phyloP scores from a whole-genome alignment of 2,797 vertebrate genomes.

The Alfaro cultratus region DNA sequence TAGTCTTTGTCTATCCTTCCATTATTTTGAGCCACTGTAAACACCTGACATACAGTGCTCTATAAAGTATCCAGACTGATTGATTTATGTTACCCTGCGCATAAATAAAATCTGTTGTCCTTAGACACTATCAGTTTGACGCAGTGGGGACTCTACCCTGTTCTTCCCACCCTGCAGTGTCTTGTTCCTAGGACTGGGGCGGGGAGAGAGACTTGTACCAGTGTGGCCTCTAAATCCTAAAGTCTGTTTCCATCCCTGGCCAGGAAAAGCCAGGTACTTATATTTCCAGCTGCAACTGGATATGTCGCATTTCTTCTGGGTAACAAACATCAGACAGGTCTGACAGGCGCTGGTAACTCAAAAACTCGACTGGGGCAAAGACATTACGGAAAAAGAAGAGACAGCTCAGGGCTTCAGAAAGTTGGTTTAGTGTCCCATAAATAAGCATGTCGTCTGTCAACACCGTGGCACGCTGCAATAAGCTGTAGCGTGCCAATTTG shows the following conservation, averaged over 20 bases:
- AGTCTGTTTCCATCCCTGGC: slow-evolving; percentile 57
- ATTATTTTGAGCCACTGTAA: not conserved
- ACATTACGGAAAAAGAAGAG: slow-evolving; percentile 30
- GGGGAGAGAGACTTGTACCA: slow-evolving; percentile 33
- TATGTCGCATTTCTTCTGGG: slow-evolving; percentile 64
- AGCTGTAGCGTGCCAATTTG: slow-evolving; percentile 43
- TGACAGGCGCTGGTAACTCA: slow-evolving; percentile 52
- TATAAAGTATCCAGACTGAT: not conserved
- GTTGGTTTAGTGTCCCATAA: slow-evolving; percentile 63
- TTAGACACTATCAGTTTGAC: slow-evolving; percentile 33
- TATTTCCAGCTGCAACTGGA: slow-evolving; percentile 68
- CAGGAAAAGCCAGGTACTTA: slow-evolving; percentile 58
- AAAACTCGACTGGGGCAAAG: slow-evolving; percentile 36
- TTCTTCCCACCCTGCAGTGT: slow-evolving; percentile 30
- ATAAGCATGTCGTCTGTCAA: slow-evolving; percentile 72
- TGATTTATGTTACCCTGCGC: not conserved
- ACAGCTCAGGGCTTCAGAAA: slow-evolving; percentile 51
- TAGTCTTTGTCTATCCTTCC: too few relatives aligned
- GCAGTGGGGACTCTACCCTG: slow-evolving; percentile 28
- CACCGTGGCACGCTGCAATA: slow-evolving; percentile 43
- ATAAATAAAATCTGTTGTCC: slow-evolving; percentile 7
- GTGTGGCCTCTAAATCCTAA: slow-evolving; percentile 54
- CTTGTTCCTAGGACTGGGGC: slow-evolving; percentile 31
- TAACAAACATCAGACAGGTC: slow-evolving; percentile 64
- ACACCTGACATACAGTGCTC: not conserved